Percentiles rank a stretch among this genome's conserved stretches.
phyloP scores from a whole-genome alignment of 2,888 invertebrate species.

The Beris morrisii region DNA sequence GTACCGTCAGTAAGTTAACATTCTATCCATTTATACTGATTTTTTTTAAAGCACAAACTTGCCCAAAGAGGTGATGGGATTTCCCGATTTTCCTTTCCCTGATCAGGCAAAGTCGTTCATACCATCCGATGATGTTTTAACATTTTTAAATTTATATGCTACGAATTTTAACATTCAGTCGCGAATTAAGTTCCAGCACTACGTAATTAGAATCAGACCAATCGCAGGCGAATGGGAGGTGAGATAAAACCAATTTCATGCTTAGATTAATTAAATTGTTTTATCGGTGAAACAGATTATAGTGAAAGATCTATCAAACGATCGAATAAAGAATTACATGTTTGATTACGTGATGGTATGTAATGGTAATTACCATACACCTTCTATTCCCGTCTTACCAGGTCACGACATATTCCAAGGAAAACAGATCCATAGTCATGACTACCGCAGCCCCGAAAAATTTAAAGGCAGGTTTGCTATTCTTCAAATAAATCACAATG shows the following conservation, averaged over 20 bases:
- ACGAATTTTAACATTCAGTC: constrained; percentile 67
- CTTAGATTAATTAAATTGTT: too few relatives aligned
- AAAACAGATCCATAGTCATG: constrained; percentile 74
- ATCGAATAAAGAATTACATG: constrained; percentile 58
- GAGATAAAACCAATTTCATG: constrained; percentile 40
- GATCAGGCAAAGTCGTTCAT: constrained; percentile 73
- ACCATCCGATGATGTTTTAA: constrained; percentile 70
- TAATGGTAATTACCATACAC: constrained; percentile 84
- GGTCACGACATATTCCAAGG: constrained; percentile 69
- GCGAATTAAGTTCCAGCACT: constrained; percentile 64
- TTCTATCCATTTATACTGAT: not conserved
- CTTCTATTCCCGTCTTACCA: constrained; percentile 68
- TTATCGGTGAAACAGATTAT: constrained; percentile 43
- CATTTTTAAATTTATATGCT: constrained; percentile 73
- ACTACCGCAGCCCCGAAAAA: constrained; percentile 73
- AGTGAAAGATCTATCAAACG: constrained; percentile 45
- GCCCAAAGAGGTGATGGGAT: constrained; percentile 93
- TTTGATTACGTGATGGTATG: constrained; percentile 82
- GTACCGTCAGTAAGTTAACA: constrained; percentile 61
- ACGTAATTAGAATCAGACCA: constrained; percentile 62
- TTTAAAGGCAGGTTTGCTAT: constrained; percentile 60
- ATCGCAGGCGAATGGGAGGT: constrained; percentile 64
- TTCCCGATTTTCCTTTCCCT: constrained; percentile 80
- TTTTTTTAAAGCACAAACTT: constrained; percentile 74
- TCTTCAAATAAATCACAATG: not conserved